Base-by-base conservation (phyloP, 1,140 invertebrate genomes). In the Cyphomyrmex costatus region DNA sequence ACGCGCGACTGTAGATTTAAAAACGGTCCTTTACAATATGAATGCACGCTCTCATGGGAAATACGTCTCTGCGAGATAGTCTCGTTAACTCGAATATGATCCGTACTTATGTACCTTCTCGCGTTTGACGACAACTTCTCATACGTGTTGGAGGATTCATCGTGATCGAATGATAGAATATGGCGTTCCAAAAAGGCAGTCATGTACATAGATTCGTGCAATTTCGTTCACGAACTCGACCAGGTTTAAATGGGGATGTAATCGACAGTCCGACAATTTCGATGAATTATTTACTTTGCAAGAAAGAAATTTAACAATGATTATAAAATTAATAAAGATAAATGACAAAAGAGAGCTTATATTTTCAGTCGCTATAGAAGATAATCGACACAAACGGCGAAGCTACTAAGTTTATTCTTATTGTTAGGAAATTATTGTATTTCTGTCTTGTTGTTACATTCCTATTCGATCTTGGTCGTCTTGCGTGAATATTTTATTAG, bases 1-100 rank as follows among this genome's bases (percentile, higher is more conserved):
- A 80, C n/a, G 58, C n/a, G 58, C 36, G 49, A 68, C 56, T 68
- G 16, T 68, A 66, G 61, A 80, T 49, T 80, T 56, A 53, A 80
- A 42, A 68, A 56, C 16, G 61, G 21, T 56, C n/a, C 24, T 80
- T 80, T 58, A 68, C n/a, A 49, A 68, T 51, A 68, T n/a, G n/a
- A 68, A 66, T 33, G 46, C n/a, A 65, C 56, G 33, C 33, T 14
- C 30, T n/a, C 33, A 14, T 33, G 53, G n/a, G n/a, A n/a, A 33
- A 70, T 58, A 12, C 27, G 16, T 60, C 33, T 83, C 27, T n/a
- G 42, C 68, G 42, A 82, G 21, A 42, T 42, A 27, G 2, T 58
- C 12, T 24, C 12, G 19, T 74, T 74, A 58, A 46, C 24, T 60
- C 68, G 66, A 61, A 42, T 49, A 61, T 8, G 53, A 73, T 60